Evolutionary conservation across 2,113 vertebrate species (phyloP).

Genomic region (Apodemus sylvaticus): DNA sequence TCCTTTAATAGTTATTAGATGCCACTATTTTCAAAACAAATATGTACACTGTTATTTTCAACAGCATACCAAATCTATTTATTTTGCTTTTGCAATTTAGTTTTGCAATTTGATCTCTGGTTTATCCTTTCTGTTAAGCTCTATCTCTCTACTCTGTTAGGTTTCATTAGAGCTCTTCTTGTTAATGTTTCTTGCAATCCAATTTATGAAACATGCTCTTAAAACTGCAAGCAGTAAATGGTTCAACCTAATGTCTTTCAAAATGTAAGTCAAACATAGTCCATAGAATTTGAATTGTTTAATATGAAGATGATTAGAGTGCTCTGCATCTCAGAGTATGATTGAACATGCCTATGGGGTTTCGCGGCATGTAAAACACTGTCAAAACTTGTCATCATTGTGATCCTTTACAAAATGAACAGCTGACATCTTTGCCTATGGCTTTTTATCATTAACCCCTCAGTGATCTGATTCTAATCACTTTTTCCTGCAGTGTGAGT

Average conservation of each 20-base stretch:
- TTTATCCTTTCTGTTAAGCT: conserved; percentile 62
- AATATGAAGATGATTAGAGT: conserved; percentile 77
- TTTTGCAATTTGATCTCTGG: conserved; percentile 76
- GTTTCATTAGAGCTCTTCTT: conserved; percentile 62
- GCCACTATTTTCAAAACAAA: conserved; percentile 73
- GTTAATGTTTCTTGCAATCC: conserved; percentile 69
- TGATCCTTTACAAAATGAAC: conserved; percentile 77
- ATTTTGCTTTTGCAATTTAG: conserved; percentile 79
- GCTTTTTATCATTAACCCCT: conserved; percentile 75
- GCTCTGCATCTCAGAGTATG: conserved; percentile 66
- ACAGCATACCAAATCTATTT: conserved; percentile 69
- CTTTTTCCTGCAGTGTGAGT: conserved; percentile 75
- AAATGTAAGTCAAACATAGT: conserved; percentile 78
- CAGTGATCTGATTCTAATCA: conserved; percentile 78
- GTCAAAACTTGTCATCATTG: conserved; percentile 75
- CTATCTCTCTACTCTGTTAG: conserved; percentile 59
- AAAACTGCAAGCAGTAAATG: conserved; percentile 72
- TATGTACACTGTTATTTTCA: conserved; percentile 65
- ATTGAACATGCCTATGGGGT: conserved; percentile 71
- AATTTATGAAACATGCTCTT: conserved; percentile 73
- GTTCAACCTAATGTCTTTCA: conserved; percentile 78
- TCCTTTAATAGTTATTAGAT: conserved; percentile 77
- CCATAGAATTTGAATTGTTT: conserved; percentile 79
- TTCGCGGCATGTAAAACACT: conserved; percentile 59
- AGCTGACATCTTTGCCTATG: conserved; percentile 63